Percentiles rank a stretch among this genome's conserved stretches.
Evolutionary conservation across 1,140 invertebrate genomes (phyloP).

Genomic region (Sarcophaga peregrina): DNA sequence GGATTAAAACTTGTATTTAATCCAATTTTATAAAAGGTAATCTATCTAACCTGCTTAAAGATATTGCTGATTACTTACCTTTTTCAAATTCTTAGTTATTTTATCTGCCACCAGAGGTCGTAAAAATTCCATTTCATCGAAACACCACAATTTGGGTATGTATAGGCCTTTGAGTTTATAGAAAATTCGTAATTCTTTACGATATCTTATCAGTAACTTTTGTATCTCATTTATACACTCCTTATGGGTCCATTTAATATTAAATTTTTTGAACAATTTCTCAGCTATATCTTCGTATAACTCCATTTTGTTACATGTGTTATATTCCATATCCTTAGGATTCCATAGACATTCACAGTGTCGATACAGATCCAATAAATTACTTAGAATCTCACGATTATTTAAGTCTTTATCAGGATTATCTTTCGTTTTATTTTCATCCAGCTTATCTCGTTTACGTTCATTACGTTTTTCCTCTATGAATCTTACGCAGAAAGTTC

Average conservation of each 20-base stretch:
- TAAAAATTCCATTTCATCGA: conserved; percentile 60
- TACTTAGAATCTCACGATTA: conserved; percentile 53
- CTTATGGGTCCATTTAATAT: conserved; percentile 56
- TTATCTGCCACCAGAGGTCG: conserved; percentile 58
- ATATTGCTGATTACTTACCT: conserved; percentile 46
- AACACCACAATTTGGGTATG: conserved; percentile 62
- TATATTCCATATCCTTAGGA: conserved; percentile 56
- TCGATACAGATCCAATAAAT: conserved; percentile 55
- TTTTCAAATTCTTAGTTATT: conserved; percentile 57
- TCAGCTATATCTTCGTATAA: conserved; percentile 55
- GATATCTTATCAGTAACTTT: conserved; percentile 59
- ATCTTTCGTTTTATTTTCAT: not conserved
- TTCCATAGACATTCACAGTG: conserved; percentile 59
- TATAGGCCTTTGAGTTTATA: conserved; percentile 62
- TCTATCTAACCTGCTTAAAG: not conserved
- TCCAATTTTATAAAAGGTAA: too few relatives aligned
- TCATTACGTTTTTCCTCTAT: conserved; percentile 59
- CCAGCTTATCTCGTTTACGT: conserved; percentile 53
- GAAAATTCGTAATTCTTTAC: conserved; percentile 59
- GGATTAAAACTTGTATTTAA: too few relatives aligned
- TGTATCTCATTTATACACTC: conserved; percentile 59
- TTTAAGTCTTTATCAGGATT: not conserved
- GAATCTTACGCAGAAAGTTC: conserved; percentile 57
- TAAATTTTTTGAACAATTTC: conserved; percentile 54
- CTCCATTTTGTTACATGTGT: conserved; percentile 55